phyloP scores from a whole-genome alignment of 2,797 vertebrate species.

The Thunnus albacares region DNA sequence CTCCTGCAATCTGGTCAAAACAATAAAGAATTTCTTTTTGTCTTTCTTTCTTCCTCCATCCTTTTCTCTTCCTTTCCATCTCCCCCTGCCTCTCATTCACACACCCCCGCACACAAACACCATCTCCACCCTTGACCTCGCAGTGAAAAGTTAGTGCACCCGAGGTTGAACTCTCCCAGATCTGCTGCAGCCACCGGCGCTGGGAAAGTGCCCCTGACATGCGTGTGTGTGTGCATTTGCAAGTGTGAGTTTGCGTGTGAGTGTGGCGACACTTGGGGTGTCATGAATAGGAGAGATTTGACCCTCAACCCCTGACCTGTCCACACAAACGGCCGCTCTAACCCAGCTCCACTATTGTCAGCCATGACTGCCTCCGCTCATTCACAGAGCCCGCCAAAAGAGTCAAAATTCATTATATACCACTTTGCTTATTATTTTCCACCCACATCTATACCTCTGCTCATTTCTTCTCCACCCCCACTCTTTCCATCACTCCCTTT shows the following conservation, averaged over 20 bases:
- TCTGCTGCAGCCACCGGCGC: constrained; percentile 68
- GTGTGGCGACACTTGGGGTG: constrained; percentile 75
- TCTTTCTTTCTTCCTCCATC: constrained; percentile 35
- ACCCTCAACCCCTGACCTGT: constrained; percentile 79
- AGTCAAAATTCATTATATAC: constrained; percentile 72
- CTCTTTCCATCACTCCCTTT: constrained; percentile 18
- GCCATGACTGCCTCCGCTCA: constrained; percentile 60
- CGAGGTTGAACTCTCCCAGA: constrained; percentile 85
- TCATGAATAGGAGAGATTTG: constrained; percentile 83
- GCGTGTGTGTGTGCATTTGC: constrained; percentile 44
- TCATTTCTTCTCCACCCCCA: constrained; percentile 30
- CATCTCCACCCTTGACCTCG: constrained; percentile 85
- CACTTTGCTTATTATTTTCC: constrained; percentile 72
- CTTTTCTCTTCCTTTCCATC: constrained; percentile 9
- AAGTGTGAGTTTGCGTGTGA: constrained; percentile 61
- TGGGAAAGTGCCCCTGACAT: constrained; percentile 86
- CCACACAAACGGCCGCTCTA: constrained; percentile 75
- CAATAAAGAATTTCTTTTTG: constrained; percentile 64
- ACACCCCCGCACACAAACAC: constrained; percentile 68
- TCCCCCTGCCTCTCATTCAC: constrained; percentile 56
- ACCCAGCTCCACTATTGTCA: constrained; percentile 76
- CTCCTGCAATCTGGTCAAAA: constrained; percentile 62
- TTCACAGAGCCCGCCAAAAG: constrained; percentile 71
- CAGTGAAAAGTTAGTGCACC: constrained; percentile 87
- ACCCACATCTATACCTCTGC: constrained; percentile 42